Conservation (phyloP, 2,113 vertebrate genomes). For the Pygoscelis adeliae region DNA sequence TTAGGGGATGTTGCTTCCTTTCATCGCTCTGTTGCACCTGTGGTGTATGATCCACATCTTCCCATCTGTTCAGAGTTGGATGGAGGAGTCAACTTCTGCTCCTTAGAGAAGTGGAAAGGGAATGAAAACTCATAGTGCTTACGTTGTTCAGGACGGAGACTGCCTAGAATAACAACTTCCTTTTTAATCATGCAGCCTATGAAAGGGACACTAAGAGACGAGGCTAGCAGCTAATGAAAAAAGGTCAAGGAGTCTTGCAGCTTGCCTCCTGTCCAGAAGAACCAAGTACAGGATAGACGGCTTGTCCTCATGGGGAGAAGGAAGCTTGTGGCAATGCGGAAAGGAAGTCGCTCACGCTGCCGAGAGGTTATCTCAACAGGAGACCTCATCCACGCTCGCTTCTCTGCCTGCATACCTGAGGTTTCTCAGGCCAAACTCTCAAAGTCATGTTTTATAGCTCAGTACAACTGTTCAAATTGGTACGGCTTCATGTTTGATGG, state of each 20-base stretch:
- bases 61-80: neutral
- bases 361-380: neutral
- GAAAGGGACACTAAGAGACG: neutral
- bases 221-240: neutral
- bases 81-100: neutral
- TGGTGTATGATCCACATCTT: neutral
- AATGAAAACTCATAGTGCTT: neutral
- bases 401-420: neutral
- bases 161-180: neutral
- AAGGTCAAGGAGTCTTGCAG: neutral
- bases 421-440: neutral
- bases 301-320: neutral
- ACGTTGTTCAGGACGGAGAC: neutral
- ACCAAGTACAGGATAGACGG: neutral
- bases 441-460: neutral
- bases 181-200: neutral
- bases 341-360: neutral
- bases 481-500: neutral
- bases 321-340: neutral
- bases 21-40: neutral
- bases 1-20: neutral
- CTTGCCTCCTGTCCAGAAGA: neutral
- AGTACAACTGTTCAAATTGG: neutral
- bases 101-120: neutral
- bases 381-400: neutral